Evolutionary conservation across 2,113 vertebrate species (phyloP), one percentile per base, ranked within the genome.

Genomic region (Notechis scutatus): DNA sequence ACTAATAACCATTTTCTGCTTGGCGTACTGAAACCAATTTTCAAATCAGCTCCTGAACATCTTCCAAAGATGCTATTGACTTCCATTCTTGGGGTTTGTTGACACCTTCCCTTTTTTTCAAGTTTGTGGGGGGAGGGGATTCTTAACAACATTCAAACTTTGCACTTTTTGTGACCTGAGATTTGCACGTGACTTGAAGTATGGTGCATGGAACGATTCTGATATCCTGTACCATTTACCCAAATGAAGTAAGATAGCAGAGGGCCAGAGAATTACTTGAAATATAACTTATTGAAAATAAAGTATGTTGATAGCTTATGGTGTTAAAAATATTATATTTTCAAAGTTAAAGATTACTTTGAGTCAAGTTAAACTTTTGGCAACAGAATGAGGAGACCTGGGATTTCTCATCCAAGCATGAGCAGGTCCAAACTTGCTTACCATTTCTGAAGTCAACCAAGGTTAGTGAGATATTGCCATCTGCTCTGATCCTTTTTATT

Each of bases 1-100:
- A 94, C 89, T 97, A 94, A 97, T 89, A 90, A 94, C 15, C 92
- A 91, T 20, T 87, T 91, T 1, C 14, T 94, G 94, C 90, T 57
- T 87, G 57, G 8, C 5, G 18, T 3, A 54, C 50, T 64, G 47
- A 59, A 54, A 87, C 26, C 12, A 54, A 15, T 52, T 88, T 59
- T 52, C 55, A 55, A 85, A 50, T 90, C 26, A 14, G 7, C 74
- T 61, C 8, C 85, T 14, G 34, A 21, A 34, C 23, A 87, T 47
- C 45, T 90, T 90, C 5, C 23, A 20, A 29, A 81, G 92, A 85
- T 50, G 54, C 45, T 93, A 21, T 21, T 42, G 74, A 81, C 34
- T 81, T 91, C 90, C 57, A 87, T 90, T 89, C 56, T 93, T 89
- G 55, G 90, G 45, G 90, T 93, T 94, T 93, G 91, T 56, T 91